These are phyloP conservation scores for Pollachius pollachius DNA, from an alignment of 2,113 vertebrate genomes.

Conservation along the genomic window DNA sequence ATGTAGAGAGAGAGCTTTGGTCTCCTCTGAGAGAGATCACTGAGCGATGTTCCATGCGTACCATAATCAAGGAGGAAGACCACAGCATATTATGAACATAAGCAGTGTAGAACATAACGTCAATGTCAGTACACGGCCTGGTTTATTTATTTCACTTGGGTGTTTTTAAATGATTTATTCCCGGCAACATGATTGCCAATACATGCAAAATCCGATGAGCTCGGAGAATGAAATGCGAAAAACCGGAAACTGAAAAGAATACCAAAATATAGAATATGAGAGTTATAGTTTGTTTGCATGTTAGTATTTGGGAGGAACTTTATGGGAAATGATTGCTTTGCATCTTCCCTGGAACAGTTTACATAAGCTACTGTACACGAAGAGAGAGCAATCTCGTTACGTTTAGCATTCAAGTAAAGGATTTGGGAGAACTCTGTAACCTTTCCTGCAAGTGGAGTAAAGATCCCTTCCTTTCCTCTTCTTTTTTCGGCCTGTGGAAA, in stretches of 20 bases:
- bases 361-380: slow-evolving; percentile 44
- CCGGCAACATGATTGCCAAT: slow-evolving; percentile 56
- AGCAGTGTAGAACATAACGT: slow-evolving; percentile 67
- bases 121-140: slow-evolving; percentile 56
- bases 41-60: slow-evolving; percentile 58
- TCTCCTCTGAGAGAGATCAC: slow-evolving; percentile 57
- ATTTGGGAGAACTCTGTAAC: slow-evolving; percentile 29
- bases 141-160: slow-evolving; percentile 70
- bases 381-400: slow-evolving; percentile 47
- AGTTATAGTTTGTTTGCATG: no score
- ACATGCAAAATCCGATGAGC: slow-evolving; percentile 17
- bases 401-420: slow-evolving; percentile 50
- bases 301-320: slow-evolving; percentile 39
- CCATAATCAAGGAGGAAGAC: slow-evolving; percentile 69
- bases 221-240: slow-evolving; percentile 21
- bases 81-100: slow-evolving; percentile 67
- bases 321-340: slow-evolving; percentile 60
- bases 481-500: slow-evolving; percentile 9
- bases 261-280: slow-evolving; percentile 22
- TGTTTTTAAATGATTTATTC: slow-evolving; percentile 70
- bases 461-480: slow-evolving; percentile 10
- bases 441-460: slow-evolving; percentile 27
- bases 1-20: slow-evolving; percentile 45
- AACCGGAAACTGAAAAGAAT: slow-evolving; percentile 52
- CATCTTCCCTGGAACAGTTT: slow-evolving; percentile 55